Evolutionary conservation across 2,888 invertebrate species (phyloP), one percentile per base, ranked within the genome.

Genomic region (Caprella mutica): DNA sequence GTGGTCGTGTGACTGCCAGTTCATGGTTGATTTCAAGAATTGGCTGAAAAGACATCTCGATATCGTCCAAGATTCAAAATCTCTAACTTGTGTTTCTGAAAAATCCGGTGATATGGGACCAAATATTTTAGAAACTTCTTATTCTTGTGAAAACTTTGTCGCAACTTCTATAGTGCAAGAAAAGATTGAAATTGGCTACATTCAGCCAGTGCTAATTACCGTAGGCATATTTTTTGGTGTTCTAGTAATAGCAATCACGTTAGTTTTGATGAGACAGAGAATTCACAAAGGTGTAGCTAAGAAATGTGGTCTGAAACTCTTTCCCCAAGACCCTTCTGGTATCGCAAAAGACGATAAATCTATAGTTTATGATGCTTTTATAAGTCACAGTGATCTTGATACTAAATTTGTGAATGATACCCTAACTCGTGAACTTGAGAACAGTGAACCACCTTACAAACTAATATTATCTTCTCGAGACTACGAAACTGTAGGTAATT

Each of bases 311-410:
- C 40, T 59, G 19, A 63, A 63, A 29, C 59, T 59, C 43, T 56
- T 66, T 33, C 59, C 63, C 12, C 48, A 58, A 3, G 58, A 61
- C 35, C 40, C 52, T 24, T 50, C 55, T 27, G 51, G 38, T 9
- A 46, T 53, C 27, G 14, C 52, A 27, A 54, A 59, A 38, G 61
- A 59, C 33, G 65, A 61, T 9, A 54, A 48, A 19, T 71, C 71
- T 38, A 82, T 88, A 67, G 80, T 90, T 50, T 94, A 89, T 73
- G 96, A 97, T 75, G 93, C 91, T 55, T 96, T 94, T 76, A 83
- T 97, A 67, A 87, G 89, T 69, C 96, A 96, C 76, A 89, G 90
- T 71, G 84, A 86, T 61, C 87, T 90, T 73, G 93, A 94, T 74
- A 90, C 92, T 71, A 82, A 84, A 51, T 92, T 91, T 73, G 90